Evolutionary conservation across 2,113 vertebrate species (phyloP).

Genomic region (Prionailurus bengalensis): DNA sequence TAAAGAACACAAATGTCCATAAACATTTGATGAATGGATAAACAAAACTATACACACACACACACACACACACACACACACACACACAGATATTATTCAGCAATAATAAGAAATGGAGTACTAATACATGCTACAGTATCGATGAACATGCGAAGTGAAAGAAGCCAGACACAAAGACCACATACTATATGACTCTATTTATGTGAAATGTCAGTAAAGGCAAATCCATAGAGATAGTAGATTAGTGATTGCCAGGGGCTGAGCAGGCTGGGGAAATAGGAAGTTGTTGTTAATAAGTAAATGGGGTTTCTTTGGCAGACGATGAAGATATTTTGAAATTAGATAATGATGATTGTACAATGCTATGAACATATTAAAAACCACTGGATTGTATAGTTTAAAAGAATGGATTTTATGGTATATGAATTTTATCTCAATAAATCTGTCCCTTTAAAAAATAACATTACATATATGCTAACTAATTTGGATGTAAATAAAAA

Average conservation of each 20-base stretch:
- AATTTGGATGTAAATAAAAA: no score
- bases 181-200: background rate
- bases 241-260: background rate
- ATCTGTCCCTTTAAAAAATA: background rate
- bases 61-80: background rate
- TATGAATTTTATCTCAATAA: background rate
- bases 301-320: background rate
- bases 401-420: background rate
- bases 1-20: background rate
- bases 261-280: background rate
- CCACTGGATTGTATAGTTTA: background rate
- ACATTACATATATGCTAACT: background rate
- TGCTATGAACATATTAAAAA: background rate
- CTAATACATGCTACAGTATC: background rate
- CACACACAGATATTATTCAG: background rate
- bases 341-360: background rate
- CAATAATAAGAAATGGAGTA: background rate
- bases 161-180: background rate
- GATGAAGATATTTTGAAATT: background rate
- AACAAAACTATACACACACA: background rate
- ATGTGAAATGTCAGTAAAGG: background rate
- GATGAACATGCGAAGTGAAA: background rate
- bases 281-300: background rate
- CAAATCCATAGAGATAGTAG: conserved; percentile 3
- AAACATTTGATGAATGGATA: background rate